Conservation (phyloP, 1,140 invertebrate genomes). For the Drosophila pallidifrons region DNA sequence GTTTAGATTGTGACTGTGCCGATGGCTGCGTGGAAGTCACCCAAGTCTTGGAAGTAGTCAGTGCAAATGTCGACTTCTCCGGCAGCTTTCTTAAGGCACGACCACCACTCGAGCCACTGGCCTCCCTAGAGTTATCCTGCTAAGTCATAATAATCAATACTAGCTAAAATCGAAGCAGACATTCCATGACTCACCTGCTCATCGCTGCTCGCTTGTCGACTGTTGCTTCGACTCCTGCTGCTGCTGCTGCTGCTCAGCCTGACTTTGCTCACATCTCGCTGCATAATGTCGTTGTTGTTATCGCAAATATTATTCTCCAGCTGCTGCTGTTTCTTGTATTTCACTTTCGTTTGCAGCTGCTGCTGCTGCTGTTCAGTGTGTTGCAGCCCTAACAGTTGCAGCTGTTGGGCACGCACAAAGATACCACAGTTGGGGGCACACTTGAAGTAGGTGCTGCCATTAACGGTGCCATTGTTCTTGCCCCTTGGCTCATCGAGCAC, state of each 20-base stretch:
- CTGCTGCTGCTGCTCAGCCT: slow-evolving; percentile 33
- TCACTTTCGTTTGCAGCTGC: not conserved
- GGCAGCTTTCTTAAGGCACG: slow-evolving; percentile 9
- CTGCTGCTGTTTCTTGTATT: slow-evolving; percentile 40
- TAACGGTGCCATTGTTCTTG: slow-evolving; percentile 96
- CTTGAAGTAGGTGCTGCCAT: slow-evolving; percentile 93
- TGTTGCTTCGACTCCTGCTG: slow-evolving; percentile 38
- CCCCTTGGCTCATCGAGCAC: slow-evolving; percentile 95
- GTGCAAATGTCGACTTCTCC: slow-evolving; percentile 23
- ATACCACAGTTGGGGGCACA: slow-evolving; percentile 93
- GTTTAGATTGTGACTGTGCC: not conserved
- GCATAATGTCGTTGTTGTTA: slow-evolving; percentile 44
- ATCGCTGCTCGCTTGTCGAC: slow-evolving; percentile 35
- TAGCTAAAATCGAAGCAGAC: not conserved
- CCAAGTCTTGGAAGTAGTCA: slow-evolving; percentile 37
- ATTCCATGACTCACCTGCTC: slow-evolving; percentile 54
- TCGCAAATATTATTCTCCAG: not conserved
- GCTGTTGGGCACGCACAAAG: slow-evolving; percentile 92
- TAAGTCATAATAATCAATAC: not conserved
- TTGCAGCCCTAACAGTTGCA: slow-evolving; percentile 83
- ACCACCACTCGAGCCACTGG: not conserved
- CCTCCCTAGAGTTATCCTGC: slow-evolving; percentile 44
- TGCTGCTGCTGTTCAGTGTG: slow-evolving; percentile 85
- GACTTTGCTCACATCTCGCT: slow-evolving; percentile 48
- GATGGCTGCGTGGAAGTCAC: slow-evolving; percentile 22